Evolutionary conservation across 2,888 invertebrate species (phyloP).

Genomic region (Tuta absoluta): DNA sequence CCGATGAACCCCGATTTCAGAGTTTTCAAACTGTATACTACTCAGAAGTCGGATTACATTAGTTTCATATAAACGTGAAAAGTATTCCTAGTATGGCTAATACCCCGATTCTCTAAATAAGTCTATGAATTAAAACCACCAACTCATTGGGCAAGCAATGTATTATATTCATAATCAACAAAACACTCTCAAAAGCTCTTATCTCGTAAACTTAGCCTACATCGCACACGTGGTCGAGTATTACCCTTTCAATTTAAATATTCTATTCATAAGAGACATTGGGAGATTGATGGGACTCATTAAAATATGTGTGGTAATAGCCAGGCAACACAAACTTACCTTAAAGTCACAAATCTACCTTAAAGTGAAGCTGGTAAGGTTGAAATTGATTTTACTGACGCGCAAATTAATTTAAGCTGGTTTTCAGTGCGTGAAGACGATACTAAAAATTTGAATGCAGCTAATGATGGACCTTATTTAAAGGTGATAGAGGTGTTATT

Average conservation of each 20-base stretch:
- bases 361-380: neutral
- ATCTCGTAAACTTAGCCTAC: slow-evolving; percentile 29
- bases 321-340: slow-evolving; percentile 42
- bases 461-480: slow-evolving; percentile 34
- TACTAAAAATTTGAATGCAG: slow-evolving; percentile 24
- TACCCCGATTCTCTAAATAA: too few relatives aligned
- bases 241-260: slow-evolving; percentile 65
- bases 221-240: slow-evolving; percentile 56
- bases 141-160: slow-evolving; percentile 4
- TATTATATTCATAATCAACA: neutral
- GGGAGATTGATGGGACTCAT: slow-evolving; percentile 65
- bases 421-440: slow-evolving; percentile 38
- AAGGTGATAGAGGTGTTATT: slow-evolving; percentile 41
- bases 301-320: slow-evolving; percentile 62
- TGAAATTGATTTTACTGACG: neutral
- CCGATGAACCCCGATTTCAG: too few relatives aligned
- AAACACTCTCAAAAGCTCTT: neutral
- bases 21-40: too few relatives aligned
- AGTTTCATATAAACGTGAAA: too few relatives aligned
- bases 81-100: too few relatives aligned
- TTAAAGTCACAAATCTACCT: slow-evolving; percentile 28
- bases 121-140: neutral
- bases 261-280: slow-evolving; percentile 60
- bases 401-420: slow-evolving; percentile 24
- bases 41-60: too few relatives aligned